Evolutionary conservation across 2,113 vertebrate species (phyloP).

Genomic region (Campylomormyrus tamandua): DNA sequence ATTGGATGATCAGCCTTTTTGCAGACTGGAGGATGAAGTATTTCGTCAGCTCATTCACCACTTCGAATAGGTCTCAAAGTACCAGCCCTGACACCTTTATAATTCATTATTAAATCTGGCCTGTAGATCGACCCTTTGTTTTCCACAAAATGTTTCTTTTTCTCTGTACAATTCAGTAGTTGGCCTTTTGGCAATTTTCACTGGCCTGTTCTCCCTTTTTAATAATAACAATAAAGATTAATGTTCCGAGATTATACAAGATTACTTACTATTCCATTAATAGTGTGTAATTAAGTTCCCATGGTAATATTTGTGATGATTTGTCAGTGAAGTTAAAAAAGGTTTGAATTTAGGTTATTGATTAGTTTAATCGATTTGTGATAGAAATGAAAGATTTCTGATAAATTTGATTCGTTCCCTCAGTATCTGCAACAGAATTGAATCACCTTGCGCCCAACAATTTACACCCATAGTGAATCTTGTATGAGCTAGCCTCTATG

Average conservation of each 20-base stretch:
- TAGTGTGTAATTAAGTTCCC: background rate
- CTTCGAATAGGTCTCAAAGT: background rate
- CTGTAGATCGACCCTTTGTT: background rate
- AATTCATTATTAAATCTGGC: background rate
- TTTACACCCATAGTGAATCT: background rate
- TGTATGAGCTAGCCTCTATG: background rate
- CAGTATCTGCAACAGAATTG: background rate
- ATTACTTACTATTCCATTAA: background rate
- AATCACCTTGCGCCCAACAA: background rate
- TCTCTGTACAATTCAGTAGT: background rate
- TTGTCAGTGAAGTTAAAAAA: background rate
- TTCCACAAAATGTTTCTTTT: background rate
- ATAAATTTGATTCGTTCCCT: background rate
- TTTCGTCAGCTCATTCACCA: background rate
- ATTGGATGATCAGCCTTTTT: background rate
- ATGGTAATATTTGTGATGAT: background rate
- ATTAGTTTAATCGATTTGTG: background rate
- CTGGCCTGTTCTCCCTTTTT: background rate
- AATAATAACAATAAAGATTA: background rate
- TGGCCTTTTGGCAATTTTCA: background rate
- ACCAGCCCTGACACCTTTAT: background rate
- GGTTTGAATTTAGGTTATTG: background rate
- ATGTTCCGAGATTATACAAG: background rate
- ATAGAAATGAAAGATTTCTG: background rate
- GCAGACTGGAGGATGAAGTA: background rate